Base-by-base conservation (phyloP, 2,113 vertebrate species). In the Hippocampus abdominalis region DNA sequence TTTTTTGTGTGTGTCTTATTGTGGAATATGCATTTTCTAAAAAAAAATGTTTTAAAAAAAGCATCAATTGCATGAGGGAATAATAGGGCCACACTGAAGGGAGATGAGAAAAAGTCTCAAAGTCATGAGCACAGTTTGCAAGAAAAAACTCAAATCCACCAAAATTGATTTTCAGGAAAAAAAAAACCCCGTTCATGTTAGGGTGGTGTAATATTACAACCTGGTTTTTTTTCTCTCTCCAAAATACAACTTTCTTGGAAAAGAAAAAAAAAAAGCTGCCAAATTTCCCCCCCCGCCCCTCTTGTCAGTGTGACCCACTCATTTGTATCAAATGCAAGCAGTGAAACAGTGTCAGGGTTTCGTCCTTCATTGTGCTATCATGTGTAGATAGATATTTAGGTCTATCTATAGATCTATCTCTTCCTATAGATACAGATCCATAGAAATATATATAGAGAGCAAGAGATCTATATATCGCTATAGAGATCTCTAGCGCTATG, bases 321-420 rank as follows among this genome's bases (percentile, higher is more conserved):
- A 9, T 60, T 29, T 8, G 5, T 27, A 29, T 80, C 77, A 78
- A 81, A 79, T 71, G 71, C 69, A 80, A 70, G 75, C 60, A 8
- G 21, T 8, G 20, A 51, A n/a, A 51, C 49, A 73, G 72, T 81
- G 86, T 84, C 66, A 27, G 48, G 51, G 82, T 70, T 74, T 68
- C 59, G 53, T 81, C 70, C 78, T 81, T 80, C 76, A 78, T 89
- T 90, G 89, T 92, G 89, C 88, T 86, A 80, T 86, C 84, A 86
- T 84, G 84, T 87, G 87, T 77, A 82, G 81, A 81, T 68, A 18
- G 1, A 48, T 49, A 2, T 20, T 2, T 49, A 20, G 5, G 1
- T 7, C 32, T 5, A 36, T 36, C 32, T 36, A 36, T 6, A 36
- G 0, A 36, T 36, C 32, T 36, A 0, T 36, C 4, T 5, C 29